phyloP scores from a whole-genome alignment of 1,140 invertebrate species.

The Macrotrachela quadricornifera region DNA sequence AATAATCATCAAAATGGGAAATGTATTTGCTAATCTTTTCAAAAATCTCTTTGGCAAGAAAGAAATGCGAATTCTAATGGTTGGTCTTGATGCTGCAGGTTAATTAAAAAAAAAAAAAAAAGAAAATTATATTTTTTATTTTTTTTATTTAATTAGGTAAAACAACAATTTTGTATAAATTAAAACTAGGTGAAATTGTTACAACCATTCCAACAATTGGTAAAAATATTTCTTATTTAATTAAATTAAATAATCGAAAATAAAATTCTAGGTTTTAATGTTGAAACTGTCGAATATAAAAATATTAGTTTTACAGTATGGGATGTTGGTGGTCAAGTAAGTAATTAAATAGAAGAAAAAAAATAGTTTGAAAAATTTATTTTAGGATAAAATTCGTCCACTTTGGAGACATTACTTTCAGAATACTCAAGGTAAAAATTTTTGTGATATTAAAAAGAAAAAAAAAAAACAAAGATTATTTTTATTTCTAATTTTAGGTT shows the following conservation, averaged over 20 bases:
- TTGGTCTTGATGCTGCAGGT: constrained; percentile 80
- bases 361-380: too few species aligned
- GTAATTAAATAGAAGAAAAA: constrained; percentile 10
- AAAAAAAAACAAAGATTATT: constrained; percentile 62
- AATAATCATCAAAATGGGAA: constrained; percentile 7
- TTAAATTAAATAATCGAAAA: constrained; percentile 3
- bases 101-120: too few species aligned
- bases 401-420: constrained; percentile 93
- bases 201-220: constrained; percentile 92
- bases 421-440: constrained; percentile 60
- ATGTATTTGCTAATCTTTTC: constrained; percentile 7
- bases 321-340: constrained; percentile 32
- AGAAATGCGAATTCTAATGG: constrained; percentile 96
- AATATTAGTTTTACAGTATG: constrained; percentile 49
- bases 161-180: constrained; percentile 87
- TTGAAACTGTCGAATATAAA: constrained; percentile 26
- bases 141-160: constrained; percentile 88
- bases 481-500: constrained; percentile 79
- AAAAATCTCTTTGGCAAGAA: constrained; percentile 60
- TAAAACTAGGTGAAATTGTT: constrained; percentile 87
- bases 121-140: constrained; percentile 39
- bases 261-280: constrained; percentile 41
- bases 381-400: constrained; percentile 35
- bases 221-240: constrained; percentile 16
- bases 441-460: constrained; percentile 39